These are phyloP conservation scores for Deroptyus accipitrinus DNA, from an alignment of 2,113 vertebrate species.

Conservation along the genomic window DNA sequence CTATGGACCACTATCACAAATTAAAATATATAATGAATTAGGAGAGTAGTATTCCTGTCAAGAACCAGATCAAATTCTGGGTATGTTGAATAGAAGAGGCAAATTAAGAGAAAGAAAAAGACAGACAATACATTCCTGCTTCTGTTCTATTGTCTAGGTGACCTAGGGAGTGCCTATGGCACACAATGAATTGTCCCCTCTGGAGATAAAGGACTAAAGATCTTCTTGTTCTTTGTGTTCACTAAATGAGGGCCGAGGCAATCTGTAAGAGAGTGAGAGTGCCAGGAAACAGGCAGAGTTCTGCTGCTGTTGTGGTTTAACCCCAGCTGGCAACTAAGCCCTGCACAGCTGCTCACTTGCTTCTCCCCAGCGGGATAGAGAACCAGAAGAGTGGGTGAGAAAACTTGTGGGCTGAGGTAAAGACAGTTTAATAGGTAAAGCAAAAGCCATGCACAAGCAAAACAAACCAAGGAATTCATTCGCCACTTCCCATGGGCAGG, in stretches of 20 bases:
- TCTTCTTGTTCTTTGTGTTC: neutral
- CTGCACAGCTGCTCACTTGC: neutral
- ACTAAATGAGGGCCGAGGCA: slow-evolving; percentile 7
- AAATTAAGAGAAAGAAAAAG: slow-evolving; percentile 17
- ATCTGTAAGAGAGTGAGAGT: neutral
- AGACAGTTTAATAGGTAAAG: neutral
- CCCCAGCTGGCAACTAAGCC: neutral
- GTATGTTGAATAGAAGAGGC: slow-evolving; percentile 11
- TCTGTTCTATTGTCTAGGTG: neutral
- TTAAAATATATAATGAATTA: neutral
- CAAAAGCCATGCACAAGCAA: neutral
- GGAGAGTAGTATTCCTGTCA: neutral
- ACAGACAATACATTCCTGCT: neutral
- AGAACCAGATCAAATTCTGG: slow-evolving; percentile 48
- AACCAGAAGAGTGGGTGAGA: neutral
- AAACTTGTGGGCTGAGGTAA: neutral
- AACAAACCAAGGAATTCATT: neutral
- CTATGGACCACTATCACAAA: neutral
- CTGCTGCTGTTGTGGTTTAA: neutral
- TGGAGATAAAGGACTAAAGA: slow-evolving; percentile 41
- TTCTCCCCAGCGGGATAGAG: neutral
- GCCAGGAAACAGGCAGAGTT: neutral
- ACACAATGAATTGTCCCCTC: neutral
- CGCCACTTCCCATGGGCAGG: neutral
- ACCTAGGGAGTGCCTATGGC: neutral